Evolutionary conservation across 2,113 vertebrate genomes (phyloP).

Genomic region (Maccullochella peelii): DNA sequence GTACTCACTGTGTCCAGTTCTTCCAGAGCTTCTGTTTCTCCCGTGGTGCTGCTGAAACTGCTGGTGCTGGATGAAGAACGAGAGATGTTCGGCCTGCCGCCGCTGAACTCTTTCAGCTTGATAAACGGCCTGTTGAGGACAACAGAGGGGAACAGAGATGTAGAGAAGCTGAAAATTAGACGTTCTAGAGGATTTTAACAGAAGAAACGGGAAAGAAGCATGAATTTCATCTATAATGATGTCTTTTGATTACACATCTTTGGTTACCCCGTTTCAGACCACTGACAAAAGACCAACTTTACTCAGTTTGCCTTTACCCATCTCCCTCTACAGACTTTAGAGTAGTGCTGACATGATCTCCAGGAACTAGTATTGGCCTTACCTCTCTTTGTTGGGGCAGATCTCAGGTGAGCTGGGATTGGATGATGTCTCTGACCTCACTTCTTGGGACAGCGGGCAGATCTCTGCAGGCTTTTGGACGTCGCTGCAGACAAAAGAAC

Average conservation of each 20-base stretch:
- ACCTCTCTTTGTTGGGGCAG: slow-evolving; percentile 95
- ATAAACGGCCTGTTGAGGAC: slow-evolving; percentile 85
- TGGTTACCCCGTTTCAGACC: too few species aligned
- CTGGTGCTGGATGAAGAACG: slow-evolving; percentile 97
- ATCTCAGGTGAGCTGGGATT: slow-evolving; percentile 98
- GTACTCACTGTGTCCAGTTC: slow-evolving; percentile 91
- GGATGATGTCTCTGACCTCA: slow-evolving; percentile 92
- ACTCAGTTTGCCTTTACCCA: background rate
- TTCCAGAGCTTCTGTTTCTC: slow-evolving; percentile 93
- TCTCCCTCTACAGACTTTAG: background rate
- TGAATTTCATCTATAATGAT: too few species aligned
- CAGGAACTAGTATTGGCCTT: slow-evolving; percentile 34
- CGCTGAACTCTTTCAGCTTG: slow-evolving; percentile 92
- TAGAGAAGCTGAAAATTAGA: background rate
- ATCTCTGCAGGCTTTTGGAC: slow-evolving; percentile 87
- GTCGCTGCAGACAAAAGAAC: slow-evolving; percentile 78
- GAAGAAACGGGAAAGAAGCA: too few species aligned
- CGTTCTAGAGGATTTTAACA: too few species aligned
- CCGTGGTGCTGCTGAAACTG: slow-evolving; percentile 97
- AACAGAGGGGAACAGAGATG: background rate
- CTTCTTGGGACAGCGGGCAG: slow-evolving; percentile 90
- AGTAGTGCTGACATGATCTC: background rate
- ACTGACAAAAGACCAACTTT: background rate
- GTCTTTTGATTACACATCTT: too few species aligned
- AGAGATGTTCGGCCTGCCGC: slow-evolving; percentile 91